Base-by-base conservation (phyloP, 2,113 vertebrate genomes). In the Limnothrissa miodon region DNA sequence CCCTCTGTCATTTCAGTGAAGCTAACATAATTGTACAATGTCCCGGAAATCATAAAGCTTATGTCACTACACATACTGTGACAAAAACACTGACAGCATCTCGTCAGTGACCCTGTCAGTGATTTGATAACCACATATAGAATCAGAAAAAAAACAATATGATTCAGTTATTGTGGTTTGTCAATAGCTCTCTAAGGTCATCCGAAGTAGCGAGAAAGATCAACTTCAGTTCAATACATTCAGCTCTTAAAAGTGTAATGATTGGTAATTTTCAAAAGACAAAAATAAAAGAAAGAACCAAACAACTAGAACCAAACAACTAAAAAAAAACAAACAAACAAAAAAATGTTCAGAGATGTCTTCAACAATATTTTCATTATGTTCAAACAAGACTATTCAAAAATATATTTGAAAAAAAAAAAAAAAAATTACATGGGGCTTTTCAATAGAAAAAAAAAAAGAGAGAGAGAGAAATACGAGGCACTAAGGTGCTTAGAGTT, bases 401-500 rank as follows among this genome's bases (percentile, higher is more conserved):
- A 70, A 33, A 33, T 33, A 33, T 33, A 33, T 70, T 70, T 15
- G n/a, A n/a, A n/a, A n/a, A n/a, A n/a, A n/a, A n/a, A n/a, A n/a
- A n/a, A n/a, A 70, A 70, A 70, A 70, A 70, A 23, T 62, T 29
- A 62, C 56, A 36, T 70, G 36, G 36, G 36, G 62, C 62, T 70
- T 13, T 70, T 70, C 33, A 33, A 70, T 70, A 70, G 62, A 70
- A 70, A 70, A 70, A 70, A 36, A 70, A 70, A 70, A 70, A 70
- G 6, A 42, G 42, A 42, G 42, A 70, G 6, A 42, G 42, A 42
- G 42, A 56, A 53, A 13, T 5, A 70, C 11, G 29, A 70, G 62
- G 62, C 62, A 70, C 62, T 70, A 70, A 70, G 62, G 62, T 70
- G 62, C 62, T 70, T 70, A 70, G 62, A 70, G 62, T 70, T 70